Conservation (phyloP, 1,140 invertebrate genomes). For the Anthonomus grandis region DNA sequence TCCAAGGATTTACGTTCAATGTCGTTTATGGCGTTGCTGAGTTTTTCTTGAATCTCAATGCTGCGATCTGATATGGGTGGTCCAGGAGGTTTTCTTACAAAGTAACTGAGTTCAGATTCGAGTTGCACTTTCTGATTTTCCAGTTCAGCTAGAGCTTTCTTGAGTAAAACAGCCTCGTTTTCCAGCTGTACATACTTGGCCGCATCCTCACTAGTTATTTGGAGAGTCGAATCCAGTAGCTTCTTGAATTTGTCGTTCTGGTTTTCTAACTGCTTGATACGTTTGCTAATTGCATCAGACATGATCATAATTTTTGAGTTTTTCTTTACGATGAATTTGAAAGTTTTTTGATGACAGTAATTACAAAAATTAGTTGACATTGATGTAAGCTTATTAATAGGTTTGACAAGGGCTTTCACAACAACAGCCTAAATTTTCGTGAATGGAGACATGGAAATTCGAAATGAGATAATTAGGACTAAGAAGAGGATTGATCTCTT, state of each 20-base stretch:
- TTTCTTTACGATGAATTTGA: no score
- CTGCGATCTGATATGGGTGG: background rate
- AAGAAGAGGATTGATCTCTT: slow-evolving; percentile 16
- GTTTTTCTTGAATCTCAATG: slow-evolving; percentile 7
- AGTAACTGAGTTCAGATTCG: slow-evolving; percentile 7
- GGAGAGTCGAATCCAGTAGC: slow-evolving; percentile 22
- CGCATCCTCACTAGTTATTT: slow-evolving; percentile 13
- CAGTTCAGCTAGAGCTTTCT: slow-evolving; percentile 5
- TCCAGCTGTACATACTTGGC: slow-evolving; percentile 13
- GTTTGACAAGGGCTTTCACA: slow-evolving; percentile 3
- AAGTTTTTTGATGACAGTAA: no score
- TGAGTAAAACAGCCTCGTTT: slow-evolving; percentile 6
- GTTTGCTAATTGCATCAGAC: slow-evolving; percentile 9
- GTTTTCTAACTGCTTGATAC: slow-evolving; percentile 19
- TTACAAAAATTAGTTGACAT: no score
- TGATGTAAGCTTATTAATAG: no score
- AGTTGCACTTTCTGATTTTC: slow-evolving; percentile 21
- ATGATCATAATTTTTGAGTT: no score
- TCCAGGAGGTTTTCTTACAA: background rate
- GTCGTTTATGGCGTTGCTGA: slow-evolving; percentile 8
- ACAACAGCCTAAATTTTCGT: slow-evolving; percentile 21
- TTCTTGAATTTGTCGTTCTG: slow-evolving; percentile 26
- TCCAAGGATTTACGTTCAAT: slow-evolving; percentile 1
- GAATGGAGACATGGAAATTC: slow-evolving; percentile 26
- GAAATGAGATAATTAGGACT: slow-evolving; percentile 28